Conservation (phyloP, 92 coral and sea anemone species). For the Paramuricea clavata region DNA sequence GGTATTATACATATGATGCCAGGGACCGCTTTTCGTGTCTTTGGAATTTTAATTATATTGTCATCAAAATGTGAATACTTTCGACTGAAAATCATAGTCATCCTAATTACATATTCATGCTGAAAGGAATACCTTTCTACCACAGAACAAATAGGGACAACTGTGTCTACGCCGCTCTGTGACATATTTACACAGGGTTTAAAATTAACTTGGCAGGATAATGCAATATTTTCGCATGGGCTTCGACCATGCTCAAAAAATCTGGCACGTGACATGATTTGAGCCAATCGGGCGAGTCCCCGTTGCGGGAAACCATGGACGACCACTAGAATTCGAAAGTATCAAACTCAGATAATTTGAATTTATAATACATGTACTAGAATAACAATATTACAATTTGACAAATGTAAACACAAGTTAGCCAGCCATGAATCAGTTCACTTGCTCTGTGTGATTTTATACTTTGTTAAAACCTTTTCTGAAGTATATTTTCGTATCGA, state of each 20-base stretch:
- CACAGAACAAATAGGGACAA: background rate
- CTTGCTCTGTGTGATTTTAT: background rate
- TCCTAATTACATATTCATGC: background rate
- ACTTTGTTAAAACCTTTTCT: background rate
- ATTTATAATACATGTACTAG: background rate
- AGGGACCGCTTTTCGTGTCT: no score
- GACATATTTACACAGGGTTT: background rate
- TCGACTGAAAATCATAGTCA: background rate
- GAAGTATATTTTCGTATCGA: background rate
- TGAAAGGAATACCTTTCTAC: background rate
- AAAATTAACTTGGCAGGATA: no score
- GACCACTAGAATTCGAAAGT: slow-evolving; percentile 4
- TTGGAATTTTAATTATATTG: background rate
- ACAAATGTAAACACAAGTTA: slow-evolving; percentile 10
- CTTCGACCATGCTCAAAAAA: background rate
- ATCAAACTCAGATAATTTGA: background rate
- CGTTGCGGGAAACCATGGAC: slow-evolving; percentile 2
- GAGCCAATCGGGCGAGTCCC: slow-evolving; percentile 1
- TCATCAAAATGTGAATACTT: background rate
- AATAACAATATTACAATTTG: slow-evolving; percentile 3
- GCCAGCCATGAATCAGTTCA: background rate
- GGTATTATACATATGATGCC: no score
- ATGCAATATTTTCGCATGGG: background rate
- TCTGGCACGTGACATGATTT: background rate
- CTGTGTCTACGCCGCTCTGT: background rate